Percentiles rank a stretch among this genome's conserved stretches.
Evolutionary conservation across 2,113 vertebrate species (phyloP).

Genomic region (Pteruthius melanotis): DNA sequence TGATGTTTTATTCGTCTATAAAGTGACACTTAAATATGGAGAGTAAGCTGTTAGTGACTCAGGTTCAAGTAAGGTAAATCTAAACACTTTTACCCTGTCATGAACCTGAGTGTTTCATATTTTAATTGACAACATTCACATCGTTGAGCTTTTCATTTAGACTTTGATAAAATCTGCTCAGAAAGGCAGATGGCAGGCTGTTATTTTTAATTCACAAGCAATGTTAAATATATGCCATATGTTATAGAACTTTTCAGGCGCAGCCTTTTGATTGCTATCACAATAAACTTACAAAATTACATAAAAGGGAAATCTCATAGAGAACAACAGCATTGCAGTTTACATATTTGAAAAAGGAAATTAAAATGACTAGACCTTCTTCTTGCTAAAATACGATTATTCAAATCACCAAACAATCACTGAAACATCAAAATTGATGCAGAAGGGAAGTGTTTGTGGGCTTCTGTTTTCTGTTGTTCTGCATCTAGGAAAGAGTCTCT

Average conservation of each 20-base stretch:
- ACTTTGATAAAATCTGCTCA: conserved; percentile 79
- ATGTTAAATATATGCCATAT: conserved; percentile 85
- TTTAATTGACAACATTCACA: conserved; percentile 82
- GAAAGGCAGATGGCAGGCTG: conserved; percentile 81
- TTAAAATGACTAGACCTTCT: conserved; percentile 55
- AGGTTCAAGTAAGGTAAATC: conserved; percentile 61
- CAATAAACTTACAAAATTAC: conserved; percentile 77
- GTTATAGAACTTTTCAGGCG: conserved; percentile 78
- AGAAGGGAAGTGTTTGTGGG: conserved; percentile 4
- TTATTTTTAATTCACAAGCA: conserved; percentile 86
- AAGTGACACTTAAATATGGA: not conserved
- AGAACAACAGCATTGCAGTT: conserved; percentile 57
- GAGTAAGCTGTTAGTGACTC: not conserved
- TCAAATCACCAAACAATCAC: not conserved
- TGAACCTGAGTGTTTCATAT: conserved; percentile 75
- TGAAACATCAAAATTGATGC: conserved; percentile 32
- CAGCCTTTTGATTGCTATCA: conserved; percentile 79
- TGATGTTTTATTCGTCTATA: not conserved
- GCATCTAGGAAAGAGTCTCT: not conserved
- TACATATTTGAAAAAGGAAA: conserved; percentile 63
- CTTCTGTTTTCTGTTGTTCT: conserved; percentile 19
- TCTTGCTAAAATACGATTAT: conserved; percentile 40
- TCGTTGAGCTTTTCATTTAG: conserved; percentile 79
- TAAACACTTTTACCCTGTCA: conserved; percentile 68
- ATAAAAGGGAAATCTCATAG: conserved; percentile 74